Evolutionary conservation across 2,888 invertebrate species (phyloP).

Genomic region (Harpalus rufipes): DNA sequence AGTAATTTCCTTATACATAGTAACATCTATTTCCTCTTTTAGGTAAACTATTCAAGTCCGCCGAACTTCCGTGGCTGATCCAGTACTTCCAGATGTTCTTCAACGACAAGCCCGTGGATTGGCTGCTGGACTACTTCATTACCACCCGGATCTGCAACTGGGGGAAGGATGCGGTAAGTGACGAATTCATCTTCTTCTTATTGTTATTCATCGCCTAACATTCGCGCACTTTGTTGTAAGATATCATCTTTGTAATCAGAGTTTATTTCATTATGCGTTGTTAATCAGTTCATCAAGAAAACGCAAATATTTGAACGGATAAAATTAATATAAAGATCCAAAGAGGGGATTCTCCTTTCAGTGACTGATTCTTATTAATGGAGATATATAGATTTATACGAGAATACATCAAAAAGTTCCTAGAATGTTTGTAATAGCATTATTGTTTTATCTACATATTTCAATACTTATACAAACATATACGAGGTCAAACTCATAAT

Average conservation of each 20-base stretch:
- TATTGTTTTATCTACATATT: too few species aligned
- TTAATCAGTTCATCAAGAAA: background rate
- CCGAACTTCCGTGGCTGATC: slow-evolving; percentile 90
- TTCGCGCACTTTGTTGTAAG: background rate
- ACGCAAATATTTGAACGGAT: background rate
- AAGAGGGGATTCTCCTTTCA: too few species aligned
- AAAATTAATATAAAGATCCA: background rate
- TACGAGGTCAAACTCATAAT: too few species aligned
- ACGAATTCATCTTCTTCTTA: slow-evolving; percentile 33
- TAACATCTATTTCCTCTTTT: slow-evolving; percentile 71
- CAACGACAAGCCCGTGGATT: slow-evolving; percentile 97
- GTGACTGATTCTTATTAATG: too few species aligned
- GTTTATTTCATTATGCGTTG: slow-evolving; percentile 27
- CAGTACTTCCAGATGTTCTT: slow-evolving; percentile 97
- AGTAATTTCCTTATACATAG: slow-evolving; percentile 17
- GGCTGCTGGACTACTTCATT: slow-evolving; percentile 94
- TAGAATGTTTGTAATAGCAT: too few species aligned
- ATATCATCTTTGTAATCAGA: background rate
- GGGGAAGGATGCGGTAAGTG: slow-evolving; percentile 85
- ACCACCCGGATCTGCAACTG: slow-evolving; percentile 93
- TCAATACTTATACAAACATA: too few species aligned
- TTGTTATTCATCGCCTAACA: slow-evolving; percentile 25
- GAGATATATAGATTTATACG: too few species aligned
- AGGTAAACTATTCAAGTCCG: slow-evolving; percentile 94
- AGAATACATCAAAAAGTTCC: too few species aligned